Base-by-base conservation (phyloP, 2,888 invertebrate genomes). In the Acleris cristana region DNA sequence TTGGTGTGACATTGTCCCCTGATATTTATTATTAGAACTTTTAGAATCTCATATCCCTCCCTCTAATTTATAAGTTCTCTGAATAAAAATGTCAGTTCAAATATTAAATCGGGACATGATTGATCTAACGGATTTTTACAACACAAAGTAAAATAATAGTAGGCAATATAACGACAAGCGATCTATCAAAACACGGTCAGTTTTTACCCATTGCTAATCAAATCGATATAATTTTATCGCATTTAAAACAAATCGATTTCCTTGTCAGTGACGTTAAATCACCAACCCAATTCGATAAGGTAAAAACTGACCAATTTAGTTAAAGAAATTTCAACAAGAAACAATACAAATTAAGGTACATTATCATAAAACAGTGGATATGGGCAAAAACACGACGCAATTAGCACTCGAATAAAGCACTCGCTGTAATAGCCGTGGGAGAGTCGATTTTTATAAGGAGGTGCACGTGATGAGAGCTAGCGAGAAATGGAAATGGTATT, bases 351-450 rank as follows among this genome's bases (percentile, higher is more conserved):
- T 56, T 57, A 62, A 62, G 49, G 61, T 57, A 10, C 45, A 45
- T 61, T 52, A 30, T 58, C 21, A 30, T 45, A 45, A 62, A 57
- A 57, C 61, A 45, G 44, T 19, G 8, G 52, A 57, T 66, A 66
- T 81, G 82, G 65, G 79, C 81, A 89, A 90, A 88, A 91, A 90
- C 79, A 75, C 81, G 82, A 82, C 78, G 80, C 88, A 90, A 91
- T 91, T 90, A 92, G 80, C 84, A 84, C 78, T 80, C 73, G 80
- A 86, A 87, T 86, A 88, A 86, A 89, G 86, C 88, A 87, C 85
- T 89, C 80, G 80, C 71, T 70, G 84, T 88, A 86, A 90, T 85
- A 81, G 80, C 83, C 91, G 91, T 92, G 91, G 87, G 91, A 90
- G 85, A 84, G 72, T 72, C 83, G 73, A 72, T 71, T 67, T 71